Evolutionary conservation across 1,140 invertebrate species (phyloP).

Genomic region (Pogonognathellus flavescens): DNA sequence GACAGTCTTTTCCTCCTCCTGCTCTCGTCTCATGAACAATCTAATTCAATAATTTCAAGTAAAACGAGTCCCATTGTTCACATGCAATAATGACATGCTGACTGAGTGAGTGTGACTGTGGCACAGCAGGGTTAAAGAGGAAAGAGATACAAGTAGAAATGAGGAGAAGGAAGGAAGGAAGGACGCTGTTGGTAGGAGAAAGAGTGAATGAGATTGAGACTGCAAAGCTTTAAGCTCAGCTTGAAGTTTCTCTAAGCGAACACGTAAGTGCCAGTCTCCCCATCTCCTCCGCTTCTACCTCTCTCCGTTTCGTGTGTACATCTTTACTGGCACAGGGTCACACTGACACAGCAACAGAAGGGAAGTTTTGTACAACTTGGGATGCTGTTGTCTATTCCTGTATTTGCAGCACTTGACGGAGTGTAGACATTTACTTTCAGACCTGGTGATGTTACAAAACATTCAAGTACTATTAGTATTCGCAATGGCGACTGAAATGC

Average conservation of each 20-base stretch:
- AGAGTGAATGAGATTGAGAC: background rate
- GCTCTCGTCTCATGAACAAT: background rate
- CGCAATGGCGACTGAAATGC: slow-evolving; percentile 19
- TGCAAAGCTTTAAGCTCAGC: background rate
- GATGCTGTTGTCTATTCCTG: background rate
- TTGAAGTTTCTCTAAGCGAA: background rate
- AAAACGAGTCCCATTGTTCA: slow-evolving; percentile 29
- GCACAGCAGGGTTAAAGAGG: background rate
- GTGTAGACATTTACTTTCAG: too few relatives aligned
- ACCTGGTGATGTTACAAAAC: too few relatives aligned
- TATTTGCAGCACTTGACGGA: too few relatives aligned
- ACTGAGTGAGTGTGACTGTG: background rate
- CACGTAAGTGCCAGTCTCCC: background rate
- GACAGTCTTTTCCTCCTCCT: slow-evolving; percentile 15
- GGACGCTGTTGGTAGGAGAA: background rate
- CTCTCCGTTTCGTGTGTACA: too few relatives aligned
- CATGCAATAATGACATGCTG: slow-evolving; percentile 30
- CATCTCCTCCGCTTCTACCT: too few relatives aligned
- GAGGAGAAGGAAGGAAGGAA: background rate
- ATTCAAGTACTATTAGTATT: slow-evolving; percentile 36
- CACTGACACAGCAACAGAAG: too few relatives aligned
- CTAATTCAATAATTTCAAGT: slow-evolving; percentile 44
- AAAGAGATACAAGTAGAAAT: background rate
- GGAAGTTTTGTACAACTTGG: background rate
- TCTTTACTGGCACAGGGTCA: too few relatives aligned